A percentile compares a stretch with the other conserved stretches of the same genome.
Conservation (phyloP, 2,888 invertebrate genomes). For the Drosophila helvetica region DNA sequence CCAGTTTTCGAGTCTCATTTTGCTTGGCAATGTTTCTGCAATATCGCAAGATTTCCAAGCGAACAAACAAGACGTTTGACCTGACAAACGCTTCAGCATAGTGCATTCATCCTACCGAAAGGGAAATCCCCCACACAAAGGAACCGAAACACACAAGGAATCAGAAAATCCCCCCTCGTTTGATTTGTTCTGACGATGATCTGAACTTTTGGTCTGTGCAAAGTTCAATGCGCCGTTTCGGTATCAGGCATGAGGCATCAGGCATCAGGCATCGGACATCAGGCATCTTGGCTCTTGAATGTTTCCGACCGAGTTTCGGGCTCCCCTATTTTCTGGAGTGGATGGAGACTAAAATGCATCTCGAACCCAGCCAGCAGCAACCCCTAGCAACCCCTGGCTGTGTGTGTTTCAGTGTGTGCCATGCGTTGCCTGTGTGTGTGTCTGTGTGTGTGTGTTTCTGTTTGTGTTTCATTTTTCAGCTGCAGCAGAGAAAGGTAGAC, state of each 20-base stretch:
- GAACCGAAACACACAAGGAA: slow-evolving; percentile 11
- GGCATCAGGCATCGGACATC: slow-evolving; percentile 14
- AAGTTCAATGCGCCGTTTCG: slow-evolving; percentile 71
- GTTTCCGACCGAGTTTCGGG: slow-evolving; percentile 18
- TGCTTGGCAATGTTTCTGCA: no score
- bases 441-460: slow-evolving; percentile 28
- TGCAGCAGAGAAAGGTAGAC: slow-evolving; percentile 42
- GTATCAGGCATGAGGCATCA: slow-evolving; percentile 22
- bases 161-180: slow-evolving; percentile 50
- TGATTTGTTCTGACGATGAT: slow-evolving; percentile 56
- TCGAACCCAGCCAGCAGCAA: slow-evolving; percentile 40
- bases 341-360: slow-evolving; percentile 48
- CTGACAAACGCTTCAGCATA: background rate
- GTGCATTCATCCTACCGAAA: background rate
- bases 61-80: no score
- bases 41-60: no score
- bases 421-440: background rate
- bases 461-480: slow-evolving; percentile 66
- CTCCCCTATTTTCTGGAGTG: slow-evolving; percentile 65
- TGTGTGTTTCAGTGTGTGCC: slow-evolving; percentile 28
- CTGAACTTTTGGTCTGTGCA: slow-evolving; percentile 71
- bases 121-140: background rate
- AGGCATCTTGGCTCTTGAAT: slow-evolving; percentile 9
- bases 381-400: slow-evolving; percentile 59
- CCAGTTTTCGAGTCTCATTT: background rate